Conservation (phyloP, 2,888 invertebrate species). For the Yponomeuta plumbellus region DNA sequence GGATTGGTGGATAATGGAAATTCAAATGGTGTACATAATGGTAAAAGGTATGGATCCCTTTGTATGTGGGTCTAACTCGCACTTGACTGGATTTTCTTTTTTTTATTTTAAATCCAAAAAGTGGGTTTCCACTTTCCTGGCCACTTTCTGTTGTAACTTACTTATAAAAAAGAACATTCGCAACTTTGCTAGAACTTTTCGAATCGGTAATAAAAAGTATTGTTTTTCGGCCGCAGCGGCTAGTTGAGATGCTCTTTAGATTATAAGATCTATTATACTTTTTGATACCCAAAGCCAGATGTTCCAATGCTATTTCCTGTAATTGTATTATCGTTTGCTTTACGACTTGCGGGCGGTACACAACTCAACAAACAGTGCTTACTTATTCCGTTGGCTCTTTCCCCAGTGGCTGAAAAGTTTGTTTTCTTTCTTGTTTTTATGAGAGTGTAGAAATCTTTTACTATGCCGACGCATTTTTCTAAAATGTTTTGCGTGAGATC, state of each 20-base stretch:
- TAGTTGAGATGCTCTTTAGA: not conserved
- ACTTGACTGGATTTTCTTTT: too few relatives aligned
- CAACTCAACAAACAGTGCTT: not conserved
- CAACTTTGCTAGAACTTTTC: not conserved
- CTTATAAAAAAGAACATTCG: not conserved
- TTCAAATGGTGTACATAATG: too few relatives aligned
- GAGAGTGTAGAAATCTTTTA: too few relatives aligned
- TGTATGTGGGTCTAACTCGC: too few relatives aligned
- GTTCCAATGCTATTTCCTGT: not conserved
- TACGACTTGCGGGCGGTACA: not conserved
- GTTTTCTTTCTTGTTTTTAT: not conserved
- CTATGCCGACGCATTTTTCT: too few relatives aligned
- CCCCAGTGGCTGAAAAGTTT: not conserved
- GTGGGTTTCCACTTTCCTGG: not conserved
- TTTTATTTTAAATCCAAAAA: too few relatives aligned
- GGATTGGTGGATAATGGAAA: too few relatives aligned
- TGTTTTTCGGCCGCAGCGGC: not conserved
- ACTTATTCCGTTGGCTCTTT: not conserved
- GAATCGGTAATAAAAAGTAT: not conserved
- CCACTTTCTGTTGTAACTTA: not conserved
- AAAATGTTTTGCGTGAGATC: too few relatives aligned
- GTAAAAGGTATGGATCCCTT: too few relatives aligned
- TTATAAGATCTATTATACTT: not conserved
- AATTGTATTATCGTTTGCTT: not conserved
- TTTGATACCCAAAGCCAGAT: not conserved